Conservation (phyloP, 2,888 invertebrate species). For the Flexamia atlantica region DNA sequence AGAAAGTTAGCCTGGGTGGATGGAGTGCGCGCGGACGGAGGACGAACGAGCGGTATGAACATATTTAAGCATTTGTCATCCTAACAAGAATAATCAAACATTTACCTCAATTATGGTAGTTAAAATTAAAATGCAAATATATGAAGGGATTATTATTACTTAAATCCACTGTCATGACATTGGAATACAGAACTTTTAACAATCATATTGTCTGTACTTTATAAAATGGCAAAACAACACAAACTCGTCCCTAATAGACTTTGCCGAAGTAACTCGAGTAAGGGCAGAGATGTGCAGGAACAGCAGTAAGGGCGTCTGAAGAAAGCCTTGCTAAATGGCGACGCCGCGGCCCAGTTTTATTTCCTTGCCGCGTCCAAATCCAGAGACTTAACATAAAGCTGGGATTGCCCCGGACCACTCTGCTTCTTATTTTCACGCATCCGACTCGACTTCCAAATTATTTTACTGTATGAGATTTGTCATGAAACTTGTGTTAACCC, state of each 20-base stretch:
- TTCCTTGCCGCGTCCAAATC: constrained; percentile 59
- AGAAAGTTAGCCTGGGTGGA: neutral
- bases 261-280: no score
- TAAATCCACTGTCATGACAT: no score
- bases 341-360: constrained; percentile 49
- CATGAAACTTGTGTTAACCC: no score
- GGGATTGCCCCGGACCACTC: constrained; percentile 48
- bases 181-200: no score
- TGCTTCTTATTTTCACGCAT: constrained; percentile 24
- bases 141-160: no score
- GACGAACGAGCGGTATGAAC: neutral
- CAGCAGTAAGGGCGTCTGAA: neutral
- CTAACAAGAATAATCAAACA: no score
- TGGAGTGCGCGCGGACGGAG: neutral
- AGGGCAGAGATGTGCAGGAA: neutral
- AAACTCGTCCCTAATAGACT: no score
- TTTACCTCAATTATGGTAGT: no score
- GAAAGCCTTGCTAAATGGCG: constrained; percentile 27
- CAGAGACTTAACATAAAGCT: constrained; percentile 48
- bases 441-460: constrained; percentile 4
- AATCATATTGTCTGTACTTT: no score
- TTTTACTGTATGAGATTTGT: neutral
- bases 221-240: no score
- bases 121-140: no score
- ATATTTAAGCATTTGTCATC: no score